A percentile compares a stretch with the other conserved stretches of the same genome.
phyloP scores from a whole-genome alignment of 2,113 vertebrate genomes.

The Prinia subflava region DNA sequence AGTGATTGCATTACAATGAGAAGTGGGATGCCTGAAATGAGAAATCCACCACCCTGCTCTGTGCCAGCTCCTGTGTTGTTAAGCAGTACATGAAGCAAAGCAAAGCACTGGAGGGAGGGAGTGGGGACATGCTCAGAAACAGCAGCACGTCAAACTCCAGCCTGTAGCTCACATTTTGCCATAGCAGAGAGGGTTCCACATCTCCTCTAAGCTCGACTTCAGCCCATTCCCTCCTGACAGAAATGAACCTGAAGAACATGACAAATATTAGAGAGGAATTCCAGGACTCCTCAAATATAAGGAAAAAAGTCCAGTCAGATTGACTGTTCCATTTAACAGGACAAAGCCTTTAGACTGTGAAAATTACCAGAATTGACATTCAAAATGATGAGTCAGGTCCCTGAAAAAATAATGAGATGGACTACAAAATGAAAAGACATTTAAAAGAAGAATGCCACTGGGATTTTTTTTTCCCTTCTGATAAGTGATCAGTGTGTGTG shows the following conservation, averaged over 20 bases:
- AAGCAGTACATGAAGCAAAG: slow-evolving; percentile 25
- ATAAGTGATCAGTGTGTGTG: neutral
- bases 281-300: neutral
- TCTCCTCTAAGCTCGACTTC: neutral
- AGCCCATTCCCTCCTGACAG: neutral
- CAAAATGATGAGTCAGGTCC: slow-evolving; percentile 29
- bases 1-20: slow-evolving; percentile 27
- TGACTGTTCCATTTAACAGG: neutral
- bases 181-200: neutral
- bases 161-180: neutral
- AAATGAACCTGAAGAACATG: neutral
- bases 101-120: neutral
- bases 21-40: slow-evolving; percentile 14
- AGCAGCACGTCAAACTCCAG: neutral
- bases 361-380: slow-evolving; percentile 22
- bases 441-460: neutral
- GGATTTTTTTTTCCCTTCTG: neutral
- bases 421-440: slow-evolving; percentile 20
- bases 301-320: neutral
- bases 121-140: neutral
- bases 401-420: slow-evolving; percentile 22
- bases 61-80: neutral
- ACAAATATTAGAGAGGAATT: neutral
- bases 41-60: neutral
- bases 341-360: neutral